Evolutionary conservation across 2,113 vertebrate species (phyloP), one percentile per base, ranked within the genome.

Genomic region (Rhinopomastus cyanomelas): DNA sequence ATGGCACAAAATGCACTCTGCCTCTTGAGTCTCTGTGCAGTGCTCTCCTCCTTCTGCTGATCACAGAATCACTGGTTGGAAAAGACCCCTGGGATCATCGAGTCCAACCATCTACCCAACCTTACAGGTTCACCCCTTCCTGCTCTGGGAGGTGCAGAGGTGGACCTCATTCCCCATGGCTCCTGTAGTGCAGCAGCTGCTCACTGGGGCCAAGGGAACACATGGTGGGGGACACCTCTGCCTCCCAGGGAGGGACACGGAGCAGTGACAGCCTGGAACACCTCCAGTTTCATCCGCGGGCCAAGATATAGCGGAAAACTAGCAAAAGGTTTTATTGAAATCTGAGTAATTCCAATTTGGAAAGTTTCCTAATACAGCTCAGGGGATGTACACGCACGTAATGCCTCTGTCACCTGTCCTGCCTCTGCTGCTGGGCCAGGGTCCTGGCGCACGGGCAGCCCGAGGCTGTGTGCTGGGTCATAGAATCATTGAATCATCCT

Each of bases 261-360:
- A 68, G 46, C 27, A 46, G 55, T 30, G 39, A 15, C 39, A 42
- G 39, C 49, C 65, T 95, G 95, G 96, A 96, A 88, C 67, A 81
- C 62, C 46, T 88, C 80, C 93, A 92, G 94, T 55, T 93, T 89
- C 82, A 68, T 80, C 83, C 25, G 44, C 75, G 56, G 74, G 92
- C 87, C 90, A 95, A 95, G 95, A 88, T 78, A 34, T 94, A 87
- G 75, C 4, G 4, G 67, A 84, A 95, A 95, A 94, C 68, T 55
- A 71, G 91, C 68, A 67, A 84, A 92, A 93, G 81, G 67, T 81
- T 94, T 96, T 92, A 95, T 86, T 86, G 80, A 90, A 96, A 94
- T 92, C 90, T 75, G 89, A 92, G 46, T 93, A 95, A 96, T 96
- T 94, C 92, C 85, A 71, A 42, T 95, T 93, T 97, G 95, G 94